These are phyloP conservation scores for Dicycla oo DNA, from an alignment of 2,888 invertebrate species.

Conservation along the genomic window DNA sequence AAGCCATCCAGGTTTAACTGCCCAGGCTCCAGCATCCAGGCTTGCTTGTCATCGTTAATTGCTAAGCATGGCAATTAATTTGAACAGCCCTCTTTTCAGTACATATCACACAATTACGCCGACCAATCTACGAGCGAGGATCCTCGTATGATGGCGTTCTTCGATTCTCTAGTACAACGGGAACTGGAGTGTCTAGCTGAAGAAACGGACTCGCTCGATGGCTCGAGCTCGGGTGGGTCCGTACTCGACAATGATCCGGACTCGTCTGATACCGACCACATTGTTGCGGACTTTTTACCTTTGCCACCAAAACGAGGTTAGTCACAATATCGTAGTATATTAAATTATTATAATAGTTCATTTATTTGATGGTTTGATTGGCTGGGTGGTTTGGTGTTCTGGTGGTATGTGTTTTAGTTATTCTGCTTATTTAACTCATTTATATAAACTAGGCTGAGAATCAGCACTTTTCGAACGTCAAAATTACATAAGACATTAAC, in stretches of 20 bases:
- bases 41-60: too few relatives aligned
- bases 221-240: slow-evolving; percentile 76
- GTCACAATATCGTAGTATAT: neutral
- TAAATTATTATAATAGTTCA: neutral
- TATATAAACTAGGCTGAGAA: too few relatives aligned
- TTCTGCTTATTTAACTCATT: neutral
- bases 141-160: slow-evolving; percentile 99
- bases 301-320: slow-evolving; percentile 82
- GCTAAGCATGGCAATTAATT: slow-evolving; percentile 9
- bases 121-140: slow-evolving; percentile 97
- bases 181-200: slow-evolving; percentile 95
- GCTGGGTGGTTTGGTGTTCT: too few relatives aligned
- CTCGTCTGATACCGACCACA: slow-evolving; percentile 81
- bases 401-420: neutral
- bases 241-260: slow-evolving; percentile 77
- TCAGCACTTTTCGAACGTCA: too few relatives aligned
- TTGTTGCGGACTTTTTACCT: slow-evolving; percentile 80
- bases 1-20: too few relatives aligned
- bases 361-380: neutral
- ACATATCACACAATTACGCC: slow-evolving; percentile 96
- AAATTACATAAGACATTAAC: too few relatives aligned
- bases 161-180: slow-evolving; percentile 97
- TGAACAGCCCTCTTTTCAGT: slow-evolving; percentile 79
- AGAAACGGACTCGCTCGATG: slow-evolving; percentile 86
- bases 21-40: too few relatives aligned